Evolutionary conservation across 2,797 vertebrate species (phyloP), one percentile per base, ranked within the genome.

Genomic region (Acipenser oxyrinchus): DNA sequence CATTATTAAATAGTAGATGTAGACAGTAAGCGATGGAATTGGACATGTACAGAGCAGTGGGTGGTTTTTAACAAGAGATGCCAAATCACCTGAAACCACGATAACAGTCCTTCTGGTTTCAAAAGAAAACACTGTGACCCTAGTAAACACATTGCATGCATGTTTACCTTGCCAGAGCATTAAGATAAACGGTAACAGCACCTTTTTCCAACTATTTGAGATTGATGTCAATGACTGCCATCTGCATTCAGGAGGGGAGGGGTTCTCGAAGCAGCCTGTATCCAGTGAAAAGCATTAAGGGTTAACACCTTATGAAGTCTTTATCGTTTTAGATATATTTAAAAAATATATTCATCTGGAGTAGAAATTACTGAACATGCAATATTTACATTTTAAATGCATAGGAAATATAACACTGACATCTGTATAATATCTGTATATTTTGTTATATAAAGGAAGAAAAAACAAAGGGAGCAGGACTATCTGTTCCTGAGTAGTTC

Each of bases 181-280:
- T 23, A 37, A 70, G 65, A 60, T 61, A 63, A 60, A 67, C 60
- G 69, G 52, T 64, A 70, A 64, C 63, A 67, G 65, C 60, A 55
- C 18, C 60, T 37, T 51, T 68, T 68, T 55, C 66, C 51, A 55
- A 10, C 13, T 64, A 3, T 62, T 11, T 7, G 12, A 7, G 12
- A 58, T 11, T 58, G 55, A 58, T n/a, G 55, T 58, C 55, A 58
- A 7, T n/a, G 3, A 58, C 11, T n/a, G 55, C 55, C 55, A 58
- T 58, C 55, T 58, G 55, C 11, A n/a, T n/a, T 10, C 11, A 3
- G 12, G 55, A 6, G 15, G 55, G 6, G 53, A 6, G 6, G 53
- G 53, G 53, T 55, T 4, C 10, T 10, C 3, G 6, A 5, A n/a
- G 37, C 37, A 58, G 15, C 8, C 37, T 15, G 7, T 8, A 10